Percentiles rank a stretch among this genome's conserved stretches.
phyloP scores from a whole-genome alignment of 2,888 invertebrate genomes.

The Lepidonotus clava region DNA sequence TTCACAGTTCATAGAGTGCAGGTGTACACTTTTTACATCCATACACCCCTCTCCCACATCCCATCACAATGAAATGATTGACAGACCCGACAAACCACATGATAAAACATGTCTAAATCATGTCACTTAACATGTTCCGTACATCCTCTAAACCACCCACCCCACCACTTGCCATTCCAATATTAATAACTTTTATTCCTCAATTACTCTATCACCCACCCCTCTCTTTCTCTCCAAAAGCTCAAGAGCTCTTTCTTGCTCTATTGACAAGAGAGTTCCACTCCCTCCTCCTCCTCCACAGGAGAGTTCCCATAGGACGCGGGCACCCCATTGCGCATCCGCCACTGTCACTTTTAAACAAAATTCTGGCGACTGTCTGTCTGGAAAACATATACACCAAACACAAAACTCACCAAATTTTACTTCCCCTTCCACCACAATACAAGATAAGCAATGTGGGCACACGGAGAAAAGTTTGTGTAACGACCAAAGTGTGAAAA shows the following conservation, averaged over 20 bases:
- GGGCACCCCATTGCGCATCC: not conserved
- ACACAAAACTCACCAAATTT: not conserved
- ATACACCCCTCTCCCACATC: not conserved
- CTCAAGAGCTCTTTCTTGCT: not conserved
- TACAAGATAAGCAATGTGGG: not conserved
- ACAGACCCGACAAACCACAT: not conserved
- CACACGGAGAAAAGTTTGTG: not conserved
- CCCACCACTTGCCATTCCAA: not conserved
- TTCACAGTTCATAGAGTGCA: not conserved
- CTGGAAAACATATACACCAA: not conserved
- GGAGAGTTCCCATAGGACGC: constrained; percentile 40
- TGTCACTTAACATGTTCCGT: no score
- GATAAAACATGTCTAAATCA: not conserved
- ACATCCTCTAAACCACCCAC: no score
- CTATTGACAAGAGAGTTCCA: constrained; percentile 40
- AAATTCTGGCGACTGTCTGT: not conserved
- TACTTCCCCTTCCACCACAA: not conserved
- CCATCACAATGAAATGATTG: not conserved
- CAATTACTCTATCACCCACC: not conserved
- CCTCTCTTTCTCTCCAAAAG: constrained; percentile 10
- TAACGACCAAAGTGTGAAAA: not conserved
- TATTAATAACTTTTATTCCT: not conserved
- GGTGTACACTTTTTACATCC: not conserved
- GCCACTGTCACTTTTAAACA: constrained; percentile 35
- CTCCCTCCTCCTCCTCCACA: constrained; percentile 24